Percentiles rank a stretch among this genome's conserved stretches.
Evolutionary conservation across 2,888 invertebrate genomes (phyloP).

Genomic region (Leptogaster cylindrica): DNA sequence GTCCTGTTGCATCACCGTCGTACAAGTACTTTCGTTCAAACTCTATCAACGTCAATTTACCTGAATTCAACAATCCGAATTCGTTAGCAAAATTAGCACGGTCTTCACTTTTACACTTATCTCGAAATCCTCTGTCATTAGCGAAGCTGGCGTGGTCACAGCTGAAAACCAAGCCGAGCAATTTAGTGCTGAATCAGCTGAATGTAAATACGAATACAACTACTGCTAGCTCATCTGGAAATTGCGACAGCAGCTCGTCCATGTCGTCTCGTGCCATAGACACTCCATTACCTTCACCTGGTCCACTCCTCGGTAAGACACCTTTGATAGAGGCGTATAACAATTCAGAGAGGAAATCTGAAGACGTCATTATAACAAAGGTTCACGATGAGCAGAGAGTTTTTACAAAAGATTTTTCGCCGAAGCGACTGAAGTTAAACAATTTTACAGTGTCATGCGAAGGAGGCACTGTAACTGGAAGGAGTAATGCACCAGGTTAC

Average conservation of each 20-base stretch:
- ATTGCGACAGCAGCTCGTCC: neutral
- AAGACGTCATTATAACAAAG: constrained; percentile 58
- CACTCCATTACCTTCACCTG: constrained; percentile 79
- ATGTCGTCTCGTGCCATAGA: constrained; percentile 60
- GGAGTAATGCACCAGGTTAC: neutral
- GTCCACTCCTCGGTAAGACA: constrained; percentile 82
- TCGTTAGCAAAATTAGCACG: constrained; percentile 58
- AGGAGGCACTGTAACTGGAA: neutral
- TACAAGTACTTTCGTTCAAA: constrained; percentile 67
- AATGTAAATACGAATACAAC: constrained; percentile 55
- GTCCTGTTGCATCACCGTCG: constrained; percentile 59
- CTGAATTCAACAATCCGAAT: constrained; percentile 64
- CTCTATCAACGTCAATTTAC: constrained; percentile 67
- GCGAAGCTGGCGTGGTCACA: constrained; percentile 61
- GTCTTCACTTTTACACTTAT: constrained; percentile 59
- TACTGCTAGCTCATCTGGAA: constrained; percentile 41
- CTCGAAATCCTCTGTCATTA: constrained; percentile 55
- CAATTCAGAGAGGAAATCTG: constrained; percentile 52
- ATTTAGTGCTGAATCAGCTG: constrained; percentile 63
- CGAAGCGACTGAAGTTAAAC: constrained; percentile 42
- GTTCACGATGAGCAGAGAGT: constrained; percentile 56
- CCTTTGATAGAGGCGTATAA: constrained; percentile 75
- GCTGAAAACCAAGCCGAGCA: constrained; percentile 65
- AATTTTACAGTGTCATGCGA: constrained; percentile 17
- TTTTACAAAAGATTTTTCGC: constrained; percentile 40